Conservation (phyloP, 2,797 vertebrate species). For the Spinus olivaceus region DNA sequence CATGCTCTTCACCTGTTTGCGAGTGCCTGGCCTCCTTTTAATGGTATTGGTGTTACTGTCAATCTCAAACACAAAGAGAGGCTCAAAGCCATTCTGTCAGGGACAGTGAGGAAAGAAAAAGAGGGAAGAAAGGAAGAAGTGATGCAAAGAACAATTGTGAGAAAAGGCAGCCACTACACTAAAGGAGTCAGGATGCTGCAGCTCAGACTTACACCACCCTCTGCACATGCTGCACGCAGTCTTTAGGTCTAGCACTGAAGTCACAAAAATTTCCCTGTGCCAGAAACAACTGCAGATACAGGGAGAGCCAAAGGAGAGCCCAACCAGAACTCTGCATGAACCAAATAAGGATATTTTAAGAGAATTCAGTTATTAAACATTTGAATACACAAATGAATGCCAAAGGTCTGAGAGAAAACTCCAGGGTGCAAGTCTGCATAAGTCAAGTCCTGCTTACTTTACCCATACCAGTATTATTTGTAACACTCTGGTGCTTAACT, state of each 20-base stretch:
- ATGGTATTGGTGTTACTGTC: constrained; percentile 82
- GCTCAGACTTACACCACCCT: not conserved
- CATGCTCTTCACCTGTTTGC: constrained; percentile 77
- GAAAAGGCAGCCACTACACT: not conserved
- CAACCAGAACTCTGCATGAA: not conserved
- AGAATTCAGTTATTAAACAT: not conserved
- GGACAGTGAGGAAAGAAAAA: constrained; percentile 50
- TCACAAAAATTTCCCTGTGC: not conserved
- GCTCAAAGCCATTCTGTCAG: constrained; percentile 78
- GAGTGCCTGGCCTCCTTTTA: constrained; percentile 79
- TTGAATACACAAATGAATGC: not conserved
- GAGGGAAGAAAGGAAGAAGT: constrained; percentile 50
- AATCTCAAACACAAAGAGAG: constrained; percentile 80
- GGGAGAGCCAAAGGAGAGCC: not conserved
- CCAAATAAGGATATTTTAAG: constrained; percentile 9
- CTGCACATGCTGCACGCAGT: not conserved
- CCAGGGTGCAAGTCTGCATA: not conserved
- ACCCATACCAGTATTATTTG: not conserved
- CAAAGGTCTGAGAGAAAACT: not conserved
- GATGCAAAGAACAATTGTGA: not conserved
- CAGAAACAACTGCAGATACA: not conserved
- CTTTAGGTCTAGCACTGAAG: not conserved
- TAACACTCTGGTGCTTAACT: not conserved
- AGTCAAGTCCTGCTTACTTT: not conserved
- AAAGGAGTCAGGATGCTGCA: not conserved